Conservation (phyloP, 37 sponge, comb jelly and placozoan species). For the Cliona cf. orientalis region DNA sequence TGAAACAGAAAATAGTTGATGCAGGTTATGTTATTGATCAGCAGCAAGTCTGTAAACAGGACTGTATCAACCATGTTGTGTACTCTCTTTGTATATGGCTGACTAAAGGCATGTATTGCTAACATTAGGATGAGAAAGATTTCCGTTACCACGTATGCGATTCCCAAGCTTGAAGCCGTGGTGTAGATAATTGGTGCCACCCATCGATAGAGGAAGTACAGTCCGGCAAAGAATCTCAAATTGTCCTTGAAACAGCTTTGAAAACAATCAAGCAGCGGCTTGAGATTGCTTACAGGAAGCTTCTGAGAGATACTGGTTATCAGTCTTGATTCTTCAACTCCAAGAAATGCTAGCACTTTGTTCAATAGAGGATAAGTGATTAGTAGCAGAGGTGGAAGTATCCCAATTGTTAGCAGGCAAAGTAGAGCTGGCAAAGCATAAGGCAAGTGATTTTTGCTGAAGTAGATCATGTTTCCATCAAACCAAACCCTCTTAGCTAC, state of each 20-base stretch:
- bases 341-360: constrained; percentile 10
- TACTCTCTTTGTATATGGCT: constrained; percentile 25
- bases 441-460: constrained; percentile 34
- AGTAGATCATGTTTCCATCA: constrained; percentile 34
- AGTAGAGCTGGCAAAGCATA: constrained; percentile 56
- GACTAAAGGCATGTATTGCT: constrained; percentile 22
- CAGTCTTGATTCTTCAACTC: constrained; percentile 3
- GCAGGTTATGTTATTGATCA: constrained; percentile 26
- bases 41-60: constrained; percentile 23
- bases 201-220: constrained; percentile 43
- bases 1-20: constrained; percentile 17
- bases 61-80: constrained; percentile 52
- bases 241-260: constrained; percentile 44
- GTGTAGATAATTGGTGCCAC: background rate
- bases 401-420: constrained; percentile 18
- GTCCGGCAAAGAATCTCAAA: constrained; percentile 52
- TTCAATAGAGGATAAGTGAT: constrained; percentile 9
- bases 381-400: constrained; percentile 21
- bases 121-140: constrained; percentile 10
- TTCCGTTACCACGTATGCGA: background rate
- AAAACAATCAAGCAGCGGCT: constrained; percentile 48
- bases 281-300: constrained; percentile 21
- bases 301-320: background rate
- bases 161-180: background rate
- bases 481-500: background rate